A percentile compares a stretch with the other conserved stretches of the same genome.
Evolutionary conservation across 2,113 vertebrate species (phyloP).

Genomic region (Entelurus aequoreus): DNA sequence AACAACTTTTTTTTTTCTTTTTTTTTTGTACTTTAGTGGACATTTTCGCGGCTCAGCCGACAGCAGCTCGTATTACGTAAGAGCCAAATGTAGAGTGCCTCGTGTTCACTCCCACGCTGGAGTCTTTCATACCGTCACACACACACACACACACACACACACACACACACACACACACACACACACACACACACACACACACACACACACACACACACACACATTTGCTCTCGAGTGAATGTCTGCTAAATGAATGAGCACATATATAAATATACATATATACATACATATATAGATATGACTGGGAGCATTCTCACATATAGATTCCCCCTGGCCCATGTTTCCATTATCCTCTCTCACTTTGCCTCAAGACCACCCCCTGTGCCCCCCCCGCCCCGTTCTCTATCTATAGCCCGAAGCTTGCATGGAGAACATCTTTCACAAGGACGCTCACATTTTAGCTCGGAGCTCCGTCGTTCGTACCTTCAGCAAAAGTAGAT

Average conservation of each 20-base stretch:
- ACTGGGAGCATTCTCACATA: background rate
- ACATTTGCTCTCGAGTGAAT: slow-evolving; percentile 5
- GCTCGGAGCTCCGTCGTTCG: too few relatives aligned
- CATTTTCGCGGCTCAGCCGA: background rate
- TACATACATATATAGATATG: background rate
- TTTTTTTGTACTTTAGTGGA: background rate
- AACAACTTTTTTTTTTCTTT: background rate
- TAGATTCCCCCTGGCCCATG: background rate
- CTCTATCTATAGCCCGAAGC: background rate
- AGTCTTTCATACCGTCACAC: background rate
- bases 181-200: background rate
- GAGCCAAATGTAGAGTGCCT: slow-evolving; percentile 1
- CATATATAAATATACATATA: background rate
- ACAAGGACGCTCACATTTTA: background rate
- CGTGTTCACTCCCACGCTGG: slow-evolving; percentile 2
- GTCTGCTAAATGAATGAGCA: slow-evolving; percentile 1
- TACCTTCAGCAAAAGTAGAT: too few relatives aligned
- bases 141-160: background rate
- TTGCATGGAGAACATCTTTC: background rate
- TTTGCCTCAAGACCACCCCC: background rate
- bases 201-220: background rate
- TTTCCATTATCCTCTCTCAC: background rate
- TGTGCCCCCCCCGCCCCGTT: background rate
- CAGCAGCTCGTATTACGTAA: slow-evolving; percentile 3
- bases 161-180: background rate